Conservation (phyloP, 2,797 vertebrate genomes). For the Premnoplex brunnescens region DNA sequence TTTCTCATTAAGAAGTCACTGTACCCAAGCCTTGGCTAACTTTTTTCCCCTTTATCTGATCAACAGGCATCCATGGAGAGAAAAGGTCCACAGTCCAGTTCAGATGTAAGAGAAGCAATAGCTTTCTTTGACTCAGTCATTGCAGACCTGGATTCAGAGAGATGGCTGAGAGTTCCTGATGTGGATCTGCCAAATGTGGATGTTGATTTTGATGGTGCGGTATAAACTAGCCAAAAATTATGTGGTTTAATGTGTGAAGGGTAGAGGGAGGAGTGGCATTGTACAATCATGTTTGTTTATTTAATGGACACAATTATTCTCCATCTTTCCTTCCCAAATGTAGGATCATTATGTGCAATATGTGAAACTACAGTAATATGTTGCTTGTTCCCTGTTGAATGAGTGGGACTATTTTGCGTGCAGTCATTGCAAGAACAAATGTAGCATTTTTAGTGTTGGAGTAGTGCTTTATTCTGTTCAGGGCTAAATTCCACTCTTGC, state of each 20-base stretch:
- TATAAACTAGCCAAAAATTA: not conserved
- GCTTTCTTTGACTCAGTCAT: conserved; percentile 92
- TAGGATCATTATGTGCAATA: not conserved
- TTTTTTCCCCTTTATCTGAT: not conserved
- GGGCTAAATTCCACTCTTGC: not conserved
- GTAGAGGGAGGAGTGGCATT: not conserved
- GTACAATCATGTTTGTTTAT: not conserved
- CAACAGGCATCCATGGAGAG: conserved; percentile 37
- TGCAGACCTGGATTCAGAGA: conserved; percentile 88
- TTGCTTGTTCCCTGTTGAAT: not conserved
- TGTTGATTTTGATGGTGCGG: conserved; percentile 92
- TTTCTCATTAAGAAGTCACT: not conserved
- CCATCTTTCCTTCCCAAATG: not conserved
- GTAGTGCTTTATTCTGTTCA: not conserved
- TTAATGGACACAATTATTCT: not conserved
- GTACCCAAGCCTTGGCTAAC: not conserved
- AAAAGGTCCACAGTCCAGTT: conserved; percentile 69
- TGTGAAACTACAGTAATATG: not conserved
- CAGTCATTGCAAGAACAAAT: not conserved
- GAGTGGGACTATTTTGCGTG: not conserved
- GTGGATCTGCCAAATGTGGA: conserved; percentile 83
- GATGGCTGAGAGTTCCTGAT: conserved; percentile 68
- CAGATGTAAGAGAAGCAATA: conserved; percentile 87
- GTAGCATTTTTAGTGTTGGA: not conserved
- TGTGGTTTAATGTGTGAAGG: not conserved